These are phyloP conservation scores for Drosophila aldrichi DNA, from an alignment of 2,888 invertebrate species.

Conservation along the genomic window DNA sequence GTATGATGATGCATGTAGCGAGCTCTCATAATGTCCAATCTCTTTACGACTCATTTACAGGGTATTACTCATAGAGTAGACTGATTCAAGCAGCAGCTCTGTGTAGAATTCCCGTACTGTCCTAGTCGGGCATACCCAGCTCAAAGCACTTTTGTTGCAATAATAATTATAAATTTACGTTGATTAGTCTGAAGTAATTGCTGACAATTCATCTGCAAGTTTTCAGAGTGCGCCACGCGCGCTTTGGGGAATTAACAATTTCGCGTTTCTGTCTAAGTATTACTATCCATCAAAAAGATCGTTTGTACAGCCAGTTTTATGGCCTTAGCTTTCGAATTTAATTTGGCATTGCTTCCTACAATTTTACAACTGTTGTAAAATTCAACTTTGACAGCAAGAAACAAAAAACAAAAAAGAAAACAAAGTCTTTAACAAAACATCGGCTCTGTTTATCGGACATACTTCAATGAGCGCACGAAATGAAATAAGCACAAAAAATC, in stretches of 20 bases:
- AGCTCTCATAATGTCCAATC: no score
- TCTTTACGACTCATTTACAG: no score
- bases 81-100: not conserved
- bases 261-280: not conserved
- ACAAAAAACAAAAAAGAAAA: slow-evolving; percentile 1
- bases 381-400: slow-evolving; percentile 24
- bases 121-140: not conserved
- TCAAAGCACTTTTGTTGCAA: no score
- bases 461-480: slow-evolving; percentile 22
- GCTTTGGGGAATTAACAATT: not conserved
- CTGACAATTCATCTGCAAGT: no score
- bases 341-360: slow-evolving; percentile 24
- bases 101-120: not conserved
- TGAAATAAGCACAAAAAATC: not conserved
- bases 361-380: slow-evolving; percentile 28
- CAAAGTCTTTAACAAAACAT: slow-evolving; percentile 48
- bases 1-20: no score
- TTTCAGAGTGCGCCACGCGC: not conserved
- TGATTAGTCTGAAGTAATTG: not conserved
- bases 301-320: slow-evolving; percentile 4
- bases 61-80: no score
- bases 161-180: not conserved
- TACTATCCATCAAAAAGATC: not conserved
- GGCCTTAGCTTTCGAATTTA: slow-evolving; percentile 47
- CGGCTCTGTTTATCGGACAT: slow-evolving; percentile 62